These are phyloP conservation scores for Sinella curviseta DNA, from an alignment of 1,140 invertebrate genomes.

Conservation along the genomic window DNA sequence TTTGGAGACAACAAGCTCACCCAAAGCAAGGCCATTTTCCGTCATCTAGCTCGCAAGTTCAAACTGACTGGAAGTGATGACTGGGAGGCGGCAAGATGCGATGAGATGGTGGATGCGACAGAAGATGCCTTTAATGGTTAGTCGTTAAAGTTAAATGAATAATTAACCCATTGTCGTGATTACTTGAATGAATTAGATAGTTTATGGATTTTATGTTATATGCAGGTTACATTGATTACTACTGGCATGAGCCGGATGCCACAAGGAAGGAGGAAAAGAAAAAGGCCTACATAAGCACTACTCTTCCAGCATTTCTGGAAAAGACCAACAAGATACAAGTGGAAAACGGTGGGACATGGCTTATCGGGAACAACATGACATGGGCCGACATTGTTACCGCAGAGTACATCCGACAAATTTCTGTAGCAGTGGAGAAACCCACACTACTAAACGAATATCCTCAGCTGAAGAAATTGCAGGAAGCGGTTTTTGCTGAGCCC, in stretches of 20 bases:
- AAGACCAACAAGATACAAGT: not conserved
- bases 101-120: constrained; percentile 63
- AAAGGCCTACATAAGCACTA: no score
- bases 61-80: no score
- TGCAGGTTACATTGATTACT: not conserved
- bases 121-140: constrained; percentile 54
- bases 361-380: not conserved
- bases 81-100: constrained; percentile 65
- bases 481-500: no score
- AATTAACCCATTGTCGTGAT: not conserved
- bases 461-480: no score
- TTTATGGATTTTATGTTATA: not conserved
- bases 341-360: no score
- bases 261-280: not conserved
- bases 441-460: no score
- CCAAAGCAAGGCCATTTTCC: not conserved
- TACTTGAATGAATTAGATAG: no score
- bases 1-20: constrained; percentile 11
- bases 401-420: not conserved
- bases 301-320: not conserved
- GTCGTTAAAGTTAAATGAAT: no score
- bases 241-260: not conserved
- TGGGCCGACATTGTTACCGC: constrained; percentile 9
- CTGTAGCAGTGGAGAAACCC: not conserved
- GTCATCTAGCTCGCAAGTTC: constrained; percentile 59